A percentile compares a stretch with the other conserved stretches of the same genome.
Conservation (phyloP, 2,888 invertebrate genomes). For the Didymodactylos carnosus region DNA sequence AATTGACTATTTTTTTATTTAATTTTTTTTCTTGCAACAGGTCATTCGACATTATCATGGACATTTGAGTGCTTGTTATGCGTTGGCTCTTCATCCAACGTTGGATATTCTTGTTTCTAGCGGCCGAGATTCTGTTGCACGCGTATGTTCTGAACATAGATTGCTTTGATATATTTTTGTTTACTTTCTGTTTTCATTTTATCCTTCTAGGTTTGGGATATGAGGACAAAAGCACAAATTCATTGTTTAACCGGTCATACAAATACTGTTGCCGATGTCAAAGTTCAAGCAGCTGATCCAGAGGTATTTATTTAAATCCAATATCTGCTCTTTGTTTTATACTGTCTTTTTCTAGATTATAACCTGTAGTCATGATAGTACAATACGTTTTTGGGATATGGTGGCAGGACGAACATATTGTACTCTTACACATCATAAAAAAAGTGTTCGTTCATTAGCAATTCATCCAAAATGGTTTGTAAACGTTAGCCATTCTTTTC, state of each 20-base stretch:
- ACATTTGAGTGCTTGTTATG: conserved; percentile 84
- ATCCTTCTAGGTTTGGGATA: conserved; percentile 54
- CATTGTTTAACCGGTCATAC: conserved; percentile 86
- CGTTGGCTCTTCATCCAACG: conserved; percentile 73
- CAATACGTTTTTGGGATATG: conserved; percentile 87
- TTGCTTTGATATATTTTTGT: conserved; percentile 17
- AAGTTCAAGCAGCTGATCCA: conserved; percentile 76
- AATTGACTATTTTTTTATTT: too few relatives aligned
- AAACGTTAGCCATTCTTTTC: too few relatives aligned
- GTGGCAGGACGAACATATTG: conserved; percentile 74
- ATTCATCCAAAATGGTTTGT: conserved; percentile 44
- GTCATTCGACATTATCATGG: conserved; percentile 87
- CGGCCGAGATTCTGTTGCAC: conserved; percentile 79
- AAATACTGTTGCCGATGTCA: conserved; percentile 82
- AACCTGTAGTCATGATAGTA: conserved; percentile 72
- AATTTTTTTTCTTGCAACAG: conserved; percentile 31
- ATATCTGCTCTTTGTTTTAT: too few relatives aligned
- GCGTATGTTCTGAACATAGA: too few relatives aligned
- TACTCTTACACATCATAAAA: conserved; percentile 94
- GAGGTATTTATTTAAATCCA: conserved; percentile 48
- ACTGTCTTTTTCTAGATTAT: too few relatives aligned
- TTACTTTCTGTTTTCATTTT: too few relatives aligned
- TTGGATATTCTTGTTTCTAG: conserved; percentile 81
- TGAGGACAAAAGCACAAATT: conserved; percentile 92
- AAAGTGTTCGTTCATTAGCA: conserved; percentile 47